A percentile compares a stretch with the other conserved stretches of the same genome.
These are phyloP conservation scores for Microplitis manilae DNA, from an alignment of 2,888 invertebrate species.

Conservation along the genomic window DNA sequence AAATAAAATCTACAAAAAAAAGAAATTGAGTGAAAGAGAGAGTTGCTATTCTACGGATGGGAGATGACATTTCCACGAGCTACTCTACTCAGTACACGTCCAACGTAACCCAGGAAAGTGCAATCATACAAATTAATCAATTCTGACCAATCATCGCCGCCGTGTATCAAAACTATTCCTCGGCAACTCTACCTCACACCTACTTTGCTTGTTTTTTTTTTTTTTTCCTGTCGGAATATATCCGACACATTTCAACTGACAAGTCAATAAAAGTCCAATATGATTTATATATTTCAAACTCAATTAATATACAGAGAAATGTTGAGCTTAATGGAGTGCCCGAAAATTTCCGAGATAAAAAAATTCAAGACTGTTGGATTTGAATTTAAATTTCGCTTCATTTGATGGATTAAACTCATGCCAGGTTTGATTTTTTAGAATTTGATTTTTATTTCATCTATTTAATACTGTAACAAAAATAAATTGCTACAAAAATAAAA, in stretches of 20 bases:
- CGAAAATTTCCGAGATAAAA: not conserved
- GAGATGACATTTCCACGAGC: conserved; percentile 35
- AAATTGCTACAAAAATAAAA: too few species aligned
- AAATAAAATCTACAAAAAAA: not conserved
- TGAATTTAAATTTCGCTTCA: not conserved
- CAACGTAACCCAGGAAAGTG: conserved; percentile 22
- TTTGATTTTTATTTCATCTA: not conserved
- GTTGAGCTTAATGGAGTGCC: not conserved
- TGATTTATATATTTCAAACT: not conserved
- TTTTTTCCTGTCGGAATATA: not conserved
- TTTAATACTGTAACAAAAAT: too few species aligned
- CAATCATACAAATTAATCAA: conserved; percentile 54
- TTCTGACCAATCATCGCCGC: conserved; percentile 50
- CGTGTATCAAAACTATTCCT: not conserved
- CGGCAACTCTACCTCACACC: not conserved
- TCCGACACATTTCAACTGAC: not conserved
- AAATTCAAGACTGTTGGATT: not conserved
- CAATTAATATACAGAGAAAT: not conserved
- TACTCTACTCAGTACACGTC: conserved; percentile 29
- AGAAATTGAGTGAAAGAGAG: conserved; percentile 10
- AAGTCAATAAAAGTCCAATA: not conserved
- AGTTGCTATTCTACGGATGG: conserved; percentile 18
- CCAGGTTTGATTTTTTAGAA: not conserved
- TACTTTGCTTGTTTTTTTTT: not conserved
- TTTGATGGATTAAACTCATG: not conserved